Conservation (phyloP, 2,113 vertebrate genomes). For the Lutjanus erythropterus region DNA sequence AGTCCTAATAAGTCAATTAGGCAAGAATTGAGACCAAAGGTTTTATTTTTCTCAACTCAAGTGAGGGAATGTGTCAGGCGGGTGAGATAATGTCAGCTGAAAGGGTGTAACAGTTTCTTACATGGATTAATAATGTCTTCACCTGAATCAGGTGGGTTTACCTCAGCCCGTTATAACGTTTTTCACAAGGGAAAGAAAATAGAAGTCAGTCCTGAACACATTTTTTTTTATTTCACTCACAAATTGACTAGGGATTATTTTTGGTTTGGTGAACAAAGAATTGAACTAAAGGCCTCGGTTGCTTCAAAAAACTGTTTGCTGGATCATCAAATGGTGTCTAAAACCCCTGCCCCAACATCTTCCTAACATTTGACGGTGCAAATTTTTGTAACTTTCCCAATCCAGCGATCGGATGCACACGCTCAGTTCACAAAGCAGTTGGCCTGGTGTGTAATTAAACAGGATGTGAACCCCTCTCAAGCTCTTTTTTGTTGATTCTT, state of each 20-base stretch:
- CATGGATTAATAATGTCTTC: neutral
- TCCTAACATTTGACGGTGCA: too few species aligned
- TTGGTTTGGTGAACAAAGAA: neutral
- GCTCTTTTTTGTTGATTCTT: too few species aligned
- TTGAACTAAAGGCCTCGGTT: neutral
- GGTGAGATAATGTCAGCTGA: neutral
- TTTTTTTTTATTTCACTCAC: neutral
- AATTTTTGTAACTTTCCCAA: too few species aligned
- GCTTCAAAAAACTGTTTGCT: neutral
- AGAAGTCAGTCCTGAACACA: neutral
- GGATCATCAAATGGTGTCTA: too few species aligned
- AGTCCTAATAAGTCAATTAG: constrained; percentile 47
- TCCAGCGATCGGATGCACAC: too few species aligned
- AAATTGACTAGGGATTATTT: neutral
- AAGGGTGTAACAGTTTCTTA: neutral
- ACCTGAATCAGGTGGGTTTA: neutral
- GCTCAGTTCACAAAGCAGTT: too few species aligned
- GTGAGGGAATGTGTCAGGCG: neutral
- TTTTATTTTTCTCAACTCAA: constrained; percentile 4
- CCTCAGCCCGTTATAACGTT: neutral
- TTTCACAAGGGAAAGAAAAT: neutral
- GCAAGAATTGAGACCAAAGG: neutral
- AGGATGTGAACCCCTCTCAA: too few species aligned
- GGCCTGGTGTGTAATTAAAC: too few species aligned
- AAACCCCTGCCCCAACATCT: too few species aligned